A percentile compares a stretch with the other conserved stretches of the same genome.
phyloP scores from a whole-genome alignment of 64 coral and sea anemone genomes.

The Acropora yongei region DNA sequence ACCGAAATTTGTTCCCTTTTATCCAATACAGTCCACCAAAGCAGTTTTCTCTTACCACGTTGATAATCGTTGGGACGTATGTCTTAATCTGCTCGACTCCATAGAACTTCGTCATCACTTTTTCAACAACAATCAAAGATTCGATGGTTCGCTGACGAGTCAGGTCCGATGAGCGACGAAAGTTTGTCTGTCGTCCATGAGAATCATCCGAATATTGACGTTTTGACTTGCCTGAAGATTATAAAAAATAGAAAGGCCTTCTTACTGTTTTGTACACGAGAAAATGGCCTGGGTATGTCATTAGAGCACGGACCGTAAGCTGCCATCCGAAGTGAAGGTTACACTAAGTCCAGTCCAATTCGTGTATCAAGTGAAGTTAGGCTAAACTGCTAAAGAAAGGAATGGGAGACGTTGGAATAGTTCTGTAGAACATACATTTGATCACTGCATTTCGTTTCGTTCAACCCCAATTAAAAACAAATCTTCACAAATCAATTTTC shows the following conservation, averaged over 20 bases:
- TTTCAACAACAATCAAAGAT: constrained; percentile 58
- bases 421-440: too few species aligned
- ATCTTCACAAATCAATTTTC: neutral
- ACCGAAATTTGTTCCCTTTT: too few species aligned
- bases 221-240: neutral
- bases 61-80: constrained; percentile 64
- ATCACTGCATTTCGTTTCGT: too few species aligned
- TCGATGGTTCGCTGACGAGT: constrained; percentile 43
- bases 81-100: constrained; percentile 56
- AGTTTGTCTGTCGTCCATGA: neutral
- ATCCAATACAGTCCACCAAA: too few species aligned
- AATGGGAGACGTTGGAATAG: too few species aligned
- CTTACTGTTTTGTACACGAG: neutral
- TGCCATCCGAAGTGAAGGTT: too few species aligned
- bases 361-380: too few species aligned
- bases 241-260: neutral
- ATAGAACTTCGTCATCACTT: constrained; percentile 53
- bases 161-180: neutral
- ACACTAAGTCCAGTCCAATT: too few species aligned
- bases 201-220: constrained; percentile 11
- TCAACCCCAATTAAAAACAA: too few species aligned
- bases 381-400: too few species aligned
- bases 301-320: neutral
- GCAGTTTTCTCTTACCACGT: constrained; percentile 29
- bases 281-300: neutral